Conservation (phyloP, 2,888 invertebrate genomes). For the Archips crataeganus region DNA sequence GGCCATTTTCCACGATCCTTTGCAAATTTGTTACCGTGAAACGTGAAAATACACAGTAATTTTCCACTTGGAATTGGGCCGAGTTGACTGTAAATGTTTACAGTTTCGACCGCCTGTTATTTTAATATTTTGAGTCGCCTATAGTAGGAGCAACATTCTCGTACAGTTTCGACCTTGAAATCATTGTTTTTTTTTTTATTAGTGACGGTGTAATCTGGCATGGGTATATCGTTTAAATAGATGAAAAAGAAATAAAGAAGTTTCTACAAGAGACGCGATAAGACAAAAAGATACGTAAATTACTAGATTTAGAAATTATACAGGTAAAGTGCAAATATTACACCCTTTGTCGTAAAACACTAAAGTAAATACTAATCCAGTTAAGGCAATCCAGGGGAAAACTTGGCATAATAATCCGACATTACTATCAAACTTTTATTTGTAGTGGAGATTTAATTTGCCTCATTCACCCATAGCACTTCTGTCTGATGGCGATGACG, state of each 20-base stretch:
- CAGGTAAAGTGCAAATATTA: neutral
- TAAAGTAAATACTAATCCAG: neutral
- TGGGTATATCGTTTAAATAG: neutral
- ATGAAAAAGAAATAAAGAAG: neutral
- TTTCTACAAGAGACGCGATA: neutral
- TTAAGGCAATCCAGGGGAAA: neutral
- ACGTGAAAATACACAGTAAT: slow-evolving; percentile 13
- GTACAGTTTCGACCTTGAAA: slow-evolving; percentile 11
- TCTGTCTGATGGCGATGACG: neutral
- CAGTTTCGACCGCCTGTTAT: neutral
- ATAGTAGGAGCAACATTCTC: slow-evolving; percentile 6
- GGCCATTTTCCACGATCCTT: neutral
- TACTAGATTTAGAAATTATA: neutral
- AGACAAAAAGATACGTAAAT: neutral
- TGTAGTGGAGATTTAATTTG: neutral
- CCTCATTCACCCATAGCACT: neutral
- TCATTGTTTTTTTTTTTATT: neutral
- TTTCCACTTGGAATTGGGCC: slow-evolving; percentile 7
- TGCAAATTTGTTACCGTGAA: slow-evolving; percentile 9
- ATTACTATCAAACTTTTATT: neutral
- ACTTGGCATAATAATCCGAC: slow-evolving; percentile 42
- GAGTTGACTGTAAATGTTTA: slow-evolving; percentile 5
- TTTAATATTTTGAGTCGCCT: slow-evolving; percentile 2
- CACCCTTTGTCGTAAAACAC: neutral
- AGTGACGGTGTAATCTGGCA: neutral